A percentile compares a stretch with the other conserved stretches of the same genome.
These are phyloP conservation scores for Fulica atra DNA, from an alignment of 2,113 vertebrate species.

Conservation along the genomic window DNA sequence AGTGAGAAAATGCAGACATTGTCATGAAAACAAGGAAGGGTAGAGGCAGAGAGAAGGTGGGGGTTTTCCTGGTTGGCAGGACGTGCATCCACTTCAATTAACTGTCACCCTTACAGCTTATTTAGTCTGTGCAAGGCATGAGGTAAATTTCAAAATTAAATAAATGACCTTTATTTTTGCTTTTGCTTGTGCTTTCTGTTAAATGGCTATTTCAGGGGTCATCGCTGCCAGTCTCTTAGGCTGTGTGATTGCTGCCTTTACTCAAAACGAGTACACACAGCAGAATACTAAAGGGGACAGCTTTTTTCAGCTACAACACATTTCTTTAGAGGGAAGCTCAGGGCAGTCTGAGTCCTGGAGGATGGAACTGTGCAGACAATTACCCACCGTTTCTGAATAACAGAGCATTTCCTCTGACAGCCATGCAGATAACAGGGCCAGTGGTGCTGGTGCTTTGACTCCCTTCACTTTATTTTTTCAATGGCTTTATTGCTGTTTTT, in stretches of 20 bases:
- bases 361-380: not conserved
- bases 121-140: not conserved
- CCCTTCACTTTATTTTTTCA: not conserved
- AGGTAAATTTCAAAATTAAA: not conserved
- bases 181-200: not conserved
- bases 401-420: not conserved
- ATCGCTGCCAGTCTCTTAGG: not conserved
- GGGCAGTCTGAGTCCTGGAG: not conserved
- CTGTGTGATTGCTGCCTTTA: not conserved
- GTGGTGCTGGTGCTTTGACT: not conserved
- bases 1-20: slow-evolving; percentile 30
- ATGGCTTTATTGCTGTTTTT: not conserved
- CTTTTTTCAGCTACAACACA: not conserved
- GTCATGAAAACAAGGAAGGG: slow-evolving; percentile 18
- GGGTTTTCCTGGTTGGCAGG: not conserved
- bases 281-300: not conserved
- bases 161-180: not conserved
- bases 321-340: not conserved
- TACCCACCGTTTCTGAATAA: not conserved
- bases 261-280: not conserved
- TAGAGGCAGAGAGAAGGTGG: not conserved
- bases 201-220: not conserved
- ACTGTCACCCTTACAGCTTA: not conserved
- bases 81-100: not conserved
- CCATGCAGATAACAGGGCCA: not conserved